A percentile compares a stretch with the other conserved stretches of the same genome.
These are phyloP conservation scores for Branchipolynoe longqiensis DNA, from an alignment of 2,888 invertebrate genomes.

Conservation along the genomic window DNA sequence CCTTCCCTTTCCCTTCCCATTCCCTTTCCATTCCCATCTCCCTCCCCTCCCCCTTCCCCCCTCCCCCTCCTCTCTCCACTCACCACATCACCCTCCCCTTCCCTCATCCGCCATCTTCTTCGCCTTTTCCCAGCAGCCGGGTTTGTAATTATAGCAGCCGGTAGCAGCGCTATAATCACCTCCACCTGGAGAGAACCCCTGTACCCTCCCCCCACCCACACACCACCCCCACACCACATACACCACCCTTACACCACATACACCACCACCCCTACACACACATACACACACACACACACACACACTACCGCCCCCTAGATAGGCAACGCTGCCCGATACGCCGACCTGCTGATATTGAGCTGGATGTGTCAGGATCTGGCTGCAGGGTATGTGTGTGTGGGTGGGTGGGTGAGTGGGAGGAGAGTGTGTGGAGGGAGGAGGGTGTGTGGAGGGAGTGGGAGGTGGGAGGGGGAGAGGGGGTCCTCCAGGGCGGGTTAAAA, in stretches of 20 bases:
- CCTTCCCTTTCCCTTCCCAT: too few relatives aligned
- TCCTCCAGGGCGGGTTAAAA: conserved; percentile 38
- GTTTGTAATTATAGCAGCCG: conserved; percentile 22
- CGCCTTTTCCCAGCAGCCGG: conserved; percentile 5
- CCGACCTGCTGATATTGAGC: conserved; percentile 38
- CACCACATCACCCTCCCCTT: too few relatives aligned
- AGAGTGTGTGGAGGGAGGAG: too few relatives aligned
- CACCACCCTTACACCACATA: too few relatives aligned
- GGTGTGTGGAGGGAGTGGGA: background rate
- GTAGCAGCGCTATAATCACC: conserved; percentile 17
- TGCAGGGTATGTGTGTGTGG: too few relatives aligned
- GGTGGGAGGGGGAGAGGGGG: conserved; percentile 19
- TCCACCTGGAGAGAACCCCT: conserved; percentile 23
- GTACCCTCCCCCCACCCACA: background rate
- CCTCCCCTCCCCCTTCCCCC: too few relatives aligned
- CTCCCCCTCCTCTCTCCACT: too few relatives aligned
- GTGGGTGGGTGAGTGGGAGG: background rate
- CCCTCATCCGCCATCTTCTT: conserved; percentile 1
- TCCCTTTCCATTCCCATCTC: too few relatives aligned
- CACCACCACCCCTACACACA: background rate
- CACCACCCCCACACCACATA: background rate
- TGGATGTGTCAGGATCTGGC: too few relatives aligned
- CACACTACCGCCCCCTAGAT: background rate
- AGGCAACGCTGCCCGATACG: conserved; percentile 23
- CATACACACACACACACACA: background rate